A percentile compares a stretch with the other conserved stretches of the same genome.
Evolutionary conservation across 1,140 invertebrate species (phyloP).

Genomic region (Agrypnia vestita): DNA sequence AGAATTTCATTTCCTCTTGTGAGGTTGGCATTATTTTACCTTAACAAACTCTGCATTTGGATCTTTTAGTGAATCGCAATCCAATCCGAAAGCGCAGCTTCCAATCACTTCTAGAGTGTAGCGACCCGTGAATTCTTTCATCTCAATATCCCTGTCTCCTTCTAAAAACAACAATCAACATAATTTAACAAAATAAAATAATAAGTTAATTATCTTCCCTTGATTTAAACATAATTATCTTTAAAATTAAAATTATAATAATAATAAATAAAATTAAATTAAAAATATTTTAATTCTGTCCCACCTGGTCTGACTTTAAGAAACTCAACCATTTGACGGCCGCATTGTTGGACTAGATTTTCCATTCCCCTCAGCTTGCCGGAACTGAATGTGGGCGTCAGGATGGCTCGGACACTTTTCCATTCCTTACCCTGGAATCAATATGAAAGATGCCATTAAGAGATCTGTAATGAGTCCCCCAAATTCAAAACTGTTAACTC

Average conservation of each 20-base stretch:
- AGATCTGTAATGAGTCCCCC: too few species aligned
- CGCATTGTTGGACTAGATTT: slow-evolving; percentile 57
- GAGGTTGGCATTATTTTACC: too few species aligned
- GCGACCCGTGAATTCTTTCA: slow-evolving; percentile 69
- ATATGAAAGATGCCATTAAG: too few species aligned
- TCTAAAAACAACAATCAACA: slow-evolving; percentile 39
- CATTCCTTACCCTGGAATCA: slow-evolving; percentile 62
- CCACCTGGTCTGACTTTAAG: slow-evolving; percentile 53
- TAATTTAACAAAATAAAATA: not conserved
- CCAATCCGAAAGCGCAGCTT: slow-evolving; percentile 71
- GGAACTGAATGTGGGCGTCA: slow-evolving; percentile 63
- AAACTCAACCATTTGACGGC: slow-evolving; percentile 56
- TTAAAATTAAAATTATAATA: too few species aligned
- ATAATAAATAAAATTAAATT: too few species aligned
- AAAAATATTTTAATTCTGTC: too few species aligned
- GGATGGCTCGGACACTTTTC: slow-evolving; percentile 58
- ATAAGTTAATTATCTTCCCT: not conserved
- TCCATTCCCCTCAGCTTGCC: slow-evolving; percentile 63
- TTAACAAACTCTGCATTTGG: slow-evolving; percentile 68
- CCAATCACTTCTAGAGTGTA: slow-evolving; percentile 71
- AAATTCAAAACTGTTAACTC: too few species aligned
- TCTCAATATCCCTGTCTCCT: slow-evolving; percentile 66
- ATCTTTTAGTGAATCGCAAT: slow-evolving; percentile 66
- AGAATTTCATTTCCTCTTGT: too few species aligned
- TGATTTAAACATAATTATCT: not conserved